Base-by-base conservation (phyloP, 2,888 invertebrate genomes). In the Abscondita cerata region DNA sequence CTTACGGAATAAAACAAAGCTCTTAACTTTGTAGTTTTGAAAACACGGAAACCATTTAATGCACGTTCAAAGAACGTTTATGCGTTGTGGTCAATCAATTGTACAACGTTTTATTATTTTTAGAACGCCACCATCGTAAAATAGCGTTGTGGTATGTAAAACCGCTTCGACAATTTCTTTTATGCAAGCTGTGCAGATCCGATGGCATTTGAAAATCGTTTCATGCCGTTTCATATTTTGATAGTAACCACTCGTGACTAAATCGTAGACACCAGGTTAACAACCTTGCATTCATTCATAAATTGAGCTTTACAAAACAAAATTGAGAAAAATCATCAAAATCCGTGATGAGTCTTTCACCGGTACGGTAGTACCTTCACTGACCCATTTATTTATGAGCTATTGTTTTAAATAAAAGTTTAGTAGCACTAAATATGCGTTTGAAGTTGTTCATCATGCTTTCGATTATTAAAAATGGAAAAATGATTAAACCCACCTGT, bases 41-140 rank as follows among this genome's bases (percentile, higher is more conserved):
- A 64, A 64, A 59, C 63, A 64, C 59, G 63, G 63, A 64, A 64
- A 59, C 63, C 59, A 57, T 52, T 56, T 53, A 62, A 62, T 57
- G 59, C 54, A 54, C 46, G 58, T 59, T 59, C 63, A 59, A 63
- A 59, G 63, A 64, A 38, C 56, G 52, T 59, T 59, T 56, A 44
- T 48, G 63, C 51, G 59, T 56, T 59, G 59, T 50, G 59, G 63
- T 59, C 53, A 52, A 44, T 44, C 25, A 41, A 33, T 57, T 47
- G 47, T 62, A 55, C 54, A 41, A 51, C 55, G 50, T 41, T 51
- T 48, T 52, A 61, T 62, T 62, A 62, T 62, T 58, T 56, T 56
- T 62, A 58, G 57, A 62, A 59, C 59, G 57, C 20, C 25, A 38
- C 31, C 34, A 46, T 59, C 59, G 59, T 64, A 64, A 64, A 64